These are phyloP conservation scores for Ichneumoninae sp. DNA, from an alignment of 2,888 invertebrate species.

Conservation along the genomic window DNA sequence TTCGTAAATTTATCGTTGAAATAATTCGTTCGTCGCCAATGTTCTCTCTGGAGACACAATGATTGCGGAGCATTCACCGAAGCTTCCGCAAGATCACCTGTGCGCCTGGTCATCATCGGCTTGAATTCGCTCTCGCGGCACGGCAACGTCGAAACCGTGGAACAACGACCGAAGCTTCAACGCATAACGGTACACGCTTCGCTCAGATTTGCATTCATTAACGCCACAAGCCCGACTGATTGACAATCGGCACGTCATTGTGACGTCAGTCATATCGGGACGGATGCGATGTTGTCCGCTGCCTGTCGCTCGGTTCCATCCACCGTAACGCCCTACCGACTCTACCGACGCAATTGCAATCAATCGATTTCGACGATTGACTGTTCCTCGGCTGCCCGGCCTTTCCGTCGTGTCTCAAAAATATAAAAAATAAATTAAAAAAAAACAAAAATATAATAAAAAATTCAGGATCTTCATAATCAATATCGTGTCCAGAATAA, in stretches of 20 bases:
- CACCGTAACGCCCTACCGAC: constrained; percentile 10
- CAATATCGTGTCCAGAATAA: not conserved
- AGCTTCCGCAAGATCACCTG: constrained; percentile 32
- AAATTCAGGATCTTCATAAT: not conserved
- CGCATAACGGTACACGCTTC: constrained; percentile 44
- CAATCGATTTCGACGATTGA: constrained; percentile 77
- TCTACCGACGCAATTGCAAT: constrained; percentile 77
- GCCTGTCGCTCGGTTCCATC: constrained; percentile 61
- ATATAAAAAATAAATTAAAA: constrained; percentile 38
- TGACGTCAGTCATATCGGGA: constrained; percentile 81
- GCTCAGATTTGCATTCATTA: constrained; percentile 83
- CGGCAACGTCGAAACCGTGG: constrained; percentile 29
- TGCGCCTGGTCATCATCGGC: constrained; percentile 7
- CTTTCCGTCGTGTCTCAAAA: constrained; percentile 27
- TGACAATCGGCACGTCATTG: constrained; percentile 84
- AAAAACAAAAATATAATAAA: not conserved
- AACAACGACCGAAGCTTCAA: constrained; percentile 50
- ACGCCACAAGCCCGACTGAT: constrained; percentile 84
- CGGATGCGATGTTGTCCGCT: constrained; percentile 64
- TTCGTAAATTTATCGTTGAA: constrained; percentile 5
- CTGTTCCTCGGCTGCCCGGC: constrained; percentile 66
- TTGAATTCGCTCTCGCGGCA: constrained; percentile 28
- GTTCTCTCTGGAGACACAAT: constrained; percentile 45
- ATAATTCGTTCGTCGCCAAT: constrained; percentile 1
- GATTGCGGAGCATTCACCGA: constrained; percentile 44